phyloP scores from a whole-genome alignment of 1,140 invertebrate genomes.

The Drosophila willistoni region DNA sequence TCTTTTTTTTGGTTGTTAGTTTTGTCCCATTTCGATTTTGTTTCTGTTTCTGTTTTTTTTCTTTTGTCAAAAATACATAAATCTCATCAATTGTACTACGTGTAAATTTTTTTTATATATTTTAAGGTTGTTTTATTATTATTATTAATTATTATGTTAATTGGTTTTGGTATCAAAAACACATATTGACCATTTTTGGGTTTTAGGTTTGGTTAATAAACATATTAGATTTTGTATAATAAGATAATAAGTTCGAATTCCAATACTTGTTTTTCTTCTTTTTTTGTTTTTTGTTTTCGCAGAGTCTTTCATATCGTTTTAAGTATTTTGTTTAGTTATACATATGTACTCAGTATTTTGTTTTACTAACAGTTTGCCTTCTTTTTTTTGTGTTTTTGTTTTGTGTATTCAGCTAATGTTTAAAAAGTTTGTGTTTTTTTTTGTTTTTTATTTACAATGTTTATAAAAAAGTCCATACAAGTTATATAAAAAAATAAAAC shows the following conservation, averaged over 20 bases:
- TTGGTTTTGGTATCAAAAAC: constrained; percentile 66
- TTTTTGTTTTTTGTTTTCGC: constrained; percentile 29
- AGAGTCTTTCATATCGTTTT: constrained; percentile 74
- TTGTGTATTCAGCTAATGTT: constrained; percentile 12
- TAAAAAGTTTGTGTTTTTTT: constrained; percentile 2
- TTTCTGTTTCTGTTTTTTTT: constrained; percentile 23
- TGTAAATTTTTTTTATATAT: constrained; percentile 71
- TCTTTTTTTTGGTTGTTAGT: constrained; percentile 17
- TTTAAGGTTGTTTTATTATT: constrained; percentile 35
- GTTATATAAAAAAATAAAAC: constrained; percentile 68
- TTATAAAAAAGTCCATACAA: constrained; percentile 61
- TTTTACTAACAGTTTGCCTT: constrained; percentile 25
- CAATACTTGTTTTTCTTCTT: constrained; percentile 60
- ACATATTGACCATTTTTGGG: constrained; percentile 72
- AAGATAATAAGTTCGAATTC: constrained; percentile 76
- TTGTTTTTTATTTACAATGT: constrained; percentile 43
- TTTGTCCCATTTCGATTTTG: constrained; percentile 34
- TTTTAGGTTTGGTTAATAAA: constrained; percentile 46
- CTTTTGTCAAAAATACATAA: constrained; percentile 50
- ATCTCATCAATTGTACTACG: constrained; percentile 77
- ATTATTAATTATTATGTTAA: constrained; percentile 10
- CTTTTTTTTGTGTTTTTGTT: constrained; percentile 26
- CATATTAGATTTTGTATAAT: constrained; percentile 65
- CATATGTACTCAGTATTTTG: constrained; percentile 32
- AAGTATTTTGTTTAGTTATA: constrained; percentile 50